phyloP scores from a whole-genome alignment of 2,797 vertebrate genomes.

The Artibeus lituratus region DNA sequence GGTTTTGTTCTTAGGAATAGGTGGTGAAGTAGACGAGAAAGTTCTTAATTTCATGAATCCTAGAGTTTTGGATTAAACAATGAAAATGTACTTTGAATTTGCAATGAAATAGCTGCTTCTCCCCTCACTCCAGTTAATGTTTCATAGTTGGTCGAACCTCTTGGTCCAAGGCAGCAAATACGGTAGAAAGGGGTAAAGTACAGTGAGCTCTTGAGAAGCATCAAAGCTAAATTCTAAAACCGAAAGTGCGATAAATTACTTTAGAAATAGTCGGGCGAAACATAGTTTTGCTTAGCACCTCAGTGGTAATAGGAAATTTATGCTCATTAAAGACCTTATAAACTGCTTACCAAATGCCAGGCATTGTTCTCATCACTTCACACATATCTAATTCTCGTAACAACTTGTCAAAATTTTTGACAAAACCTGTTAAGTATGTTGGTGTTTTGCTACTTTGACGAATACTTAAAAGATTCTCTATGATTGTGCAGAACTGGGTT shows the following conservation, averaged over 20 bases:
- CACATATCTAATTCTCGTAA: slow-evolving; percentile 20
- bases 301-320: neutral
- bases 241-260: neutral
- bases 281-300: neutral
- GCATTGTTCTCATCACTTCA: slow-evolving; percentile 20
- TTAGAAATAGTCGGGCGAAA: slow-evolving; percentile 23
- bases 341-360: neutral
- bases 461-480: slow-evolving; percentile 26
- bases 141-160: neutral
- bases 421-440: slow-evolving; percentile 26
- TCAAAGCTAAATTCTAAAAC: slow-evolving; percentile 21
- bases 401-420: neutral
- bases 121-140: neutral
- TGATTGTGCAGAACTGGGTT: neutral
- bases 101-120: neutral
- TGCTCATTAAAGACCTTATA: neutral
- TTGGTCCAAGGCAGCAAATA: neutral
- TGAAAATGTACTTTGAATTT: slow-evolving; percentile 14
- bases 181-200: neutral
- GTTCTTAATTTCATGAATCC: slow-evolving; percentile 27
- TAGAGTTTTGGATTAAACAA: neutral
- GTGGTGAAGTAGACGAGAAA: slow-evolving; percentile 33
- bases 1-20: slow-evolving; percentile 7
- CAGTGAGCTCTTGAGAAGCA: neutral
- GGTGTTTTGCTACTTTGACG: slow-evolving; percentile 18